Evolutionary conservation across 2,113 vertebrate species (phyloP).

Genomic region (Scophthalmus maximus): DNA sequence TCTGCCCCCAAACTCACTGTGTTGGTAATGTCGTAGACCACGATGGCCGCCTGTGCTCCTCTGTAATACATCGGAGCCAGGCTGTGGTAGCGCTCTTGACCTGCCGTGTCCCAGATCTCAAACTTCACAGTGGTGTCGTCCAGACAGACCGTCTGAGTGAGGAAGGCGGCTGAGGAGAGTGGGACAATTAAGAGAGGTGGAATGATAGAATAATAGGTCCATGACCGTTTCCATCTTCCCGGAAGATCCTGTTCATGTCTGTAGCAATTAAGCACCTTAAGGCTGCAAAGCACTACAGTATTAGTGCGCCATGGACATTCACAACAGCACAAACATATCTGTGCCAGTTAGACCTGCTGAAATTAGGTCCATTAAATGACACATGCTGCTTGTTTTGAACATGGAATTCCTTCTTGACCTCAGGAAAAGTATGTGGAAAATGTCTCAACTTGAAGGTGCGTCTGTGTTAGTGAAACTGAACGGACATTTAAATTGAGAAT

Average conservation of each 20-base stretch:
- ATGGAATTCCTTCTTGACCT: background rate
- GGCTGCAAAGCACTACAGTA: too few species aligned
- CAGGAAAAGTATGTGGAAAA: background rate
- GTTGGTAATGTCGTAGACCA: constrained; percentile 98
- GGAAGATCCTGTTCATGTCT: background rate
- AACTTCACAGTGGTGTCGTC: constrained; percentile 98
- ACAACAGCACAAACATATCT: background rate
- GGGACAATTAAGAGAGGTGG: background rate
- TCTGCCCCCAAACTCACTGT: constrained; percentile 80
- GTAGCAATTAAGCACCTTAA: background rate
- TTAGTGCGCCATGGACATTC: background rate
- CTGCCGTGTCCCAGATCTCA: constrained; percentile 98
- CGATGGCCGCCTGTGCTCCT: constrained; percentile 95
- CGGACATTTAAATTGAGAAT: background rate
- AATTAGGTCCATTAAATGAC: background rate
- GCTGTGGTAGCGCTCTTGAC: constrained; percentile 97
- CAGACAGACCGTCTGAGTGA: constrained; percentile 96
- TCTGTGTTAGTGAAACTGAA: too few species aligned
- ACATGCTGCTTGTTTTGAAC: background rate
- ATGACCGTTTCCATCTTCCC: background rate
- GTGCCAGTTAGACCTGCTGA: too few species aligned
- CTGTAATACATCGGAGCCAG: constrained; percentile 98
- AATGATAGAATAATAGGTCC: background rate
- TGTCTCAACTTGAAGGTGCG: background rate
- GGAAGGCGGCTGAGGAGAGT: constrained; percentile 88